Base-by-base conservation (phyloP, 2,888 invertebrate genomes). In the Hirtodrosophila trivittata region DNA sequence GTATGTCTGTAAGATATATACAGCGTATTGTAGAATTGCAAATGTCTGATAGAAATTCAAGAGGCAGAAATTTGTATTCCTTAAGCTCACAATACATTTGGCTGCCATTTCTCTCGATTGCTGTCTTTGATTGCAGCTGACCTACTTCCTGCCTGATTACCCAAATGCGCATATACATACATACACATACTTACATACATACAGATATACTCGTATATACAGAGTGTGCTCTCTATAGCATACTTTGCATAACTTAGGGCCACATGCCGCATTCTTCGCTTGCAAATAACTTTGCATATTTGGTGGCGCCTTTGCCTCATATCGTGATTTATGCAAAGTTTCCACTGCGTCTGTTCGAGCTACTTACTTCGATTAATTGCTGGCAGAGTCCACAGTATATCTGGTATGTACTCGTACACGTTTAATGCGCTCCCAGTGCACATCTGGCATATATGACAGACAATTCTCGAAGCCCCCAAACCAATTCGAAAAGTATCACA, bases 101-200 rank as follows among this genome's bases (percentile, higher is more conserved):
- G 66, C 55, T 85, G 70, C 43, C 66, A 66, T 77, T 77, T 70
- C 55, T 73, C 57, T 66, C 80, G 64, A 70, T 70, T 52, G 59
- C 83, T 78, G 86, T 69, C 86, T 80, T 86, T 80, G 80, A 80
- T 86, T 80, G 80, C 80, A 65, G 83, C 56, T 80, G 80, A 80
- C 86, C 78, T 85, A 80, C 65, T 86, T 80, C 83, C 80, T 64
- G 86, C 66, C 86, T 85, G 86, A 80, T 80, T 80, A 80, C 76
- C 83, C 85, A 65, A 25, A 45, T 67, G 32, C 57, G 30, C 57
- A 59, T 55, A 30, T 9, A 46, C 39, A 46, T 32, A 57, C 13
- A 35, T 14, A 47, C 7, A 21, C 25, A 13, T 35, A 30, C 35
- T 50, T 14, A 42, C 13, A 38, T n/a, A 43, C 4, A 32, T 8